Percentiles rank a stretch among this genome's conserved stretches.
These are phyloP conservation scores for Allolobophora icterica DNA, from an alignment of 2,888 invertebrate genomes.

Conservation along the genomic window DNA sequence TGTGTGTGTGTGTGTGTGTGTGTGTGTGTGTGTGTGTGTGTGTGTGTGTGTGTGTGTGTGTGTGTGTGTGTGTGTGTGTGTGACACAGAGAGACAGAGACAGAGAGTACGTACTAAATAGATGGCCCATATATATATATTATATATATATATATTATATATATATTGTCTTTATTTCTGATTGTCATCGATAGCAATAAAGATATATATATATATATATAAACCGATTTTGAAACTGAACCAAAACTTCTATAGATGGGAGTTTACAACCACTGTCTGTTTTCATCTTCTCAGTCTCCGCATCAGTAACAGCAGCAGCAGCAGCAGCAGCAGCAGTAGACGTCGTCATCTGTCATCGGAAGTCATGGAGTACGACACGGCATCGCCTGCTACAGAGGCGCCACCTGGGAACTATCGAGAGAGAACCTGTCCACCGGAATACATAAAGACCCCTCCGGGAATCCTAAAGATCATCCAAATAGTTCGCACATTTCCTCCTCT, in stretches of 20 bases:
- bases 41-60: too few relatives aligned
- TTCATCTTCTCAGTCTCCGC: not conserved
- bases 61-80: too few relatives aligned
- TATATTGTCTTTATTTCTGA: too few relatives aligned
- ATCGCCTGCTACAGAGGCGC: conserved; percentile 2
- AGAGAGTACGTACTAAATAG: too few relatives aligned
- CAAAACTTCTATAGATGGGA: not conserved
- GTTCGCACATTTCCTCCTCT: not conserved
- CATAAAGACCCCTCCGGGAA: conserved; percentile 27
- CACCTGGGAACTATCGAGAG: not conserved
- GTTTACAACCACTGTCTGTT: not conserved
- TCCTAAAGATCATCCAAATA: conserved; percentile 36
- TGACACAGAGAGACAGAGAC: too few relatives aligned
- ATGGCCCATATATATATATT: too few relatives aligned
- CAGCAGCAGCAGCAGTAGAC: not conserved
- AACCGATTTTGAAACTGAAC: not conserved
- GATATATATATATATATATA: too few relatives aligned
- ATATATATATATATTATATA: too few relatives aligned
- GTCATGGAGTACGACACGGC: conserved; percentile 24
- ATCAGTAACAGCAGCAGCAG: not conserved
- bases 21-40: too few relatives aligned
- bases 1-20: too few relatives aligned
- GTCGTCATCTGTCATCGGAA: not conserved
- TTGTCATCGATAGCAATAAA: too few relatives aligned
- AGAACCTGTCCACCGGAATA: conserved; percentile 19